Percentiles rank a stretch among this genome's conserved stretches.
These are phyloP conservation scores for Xiphophorus maculatus DNA, from an alignment of 2,113 vertebrate genomes.

Conservation along the genomic window DNA sequence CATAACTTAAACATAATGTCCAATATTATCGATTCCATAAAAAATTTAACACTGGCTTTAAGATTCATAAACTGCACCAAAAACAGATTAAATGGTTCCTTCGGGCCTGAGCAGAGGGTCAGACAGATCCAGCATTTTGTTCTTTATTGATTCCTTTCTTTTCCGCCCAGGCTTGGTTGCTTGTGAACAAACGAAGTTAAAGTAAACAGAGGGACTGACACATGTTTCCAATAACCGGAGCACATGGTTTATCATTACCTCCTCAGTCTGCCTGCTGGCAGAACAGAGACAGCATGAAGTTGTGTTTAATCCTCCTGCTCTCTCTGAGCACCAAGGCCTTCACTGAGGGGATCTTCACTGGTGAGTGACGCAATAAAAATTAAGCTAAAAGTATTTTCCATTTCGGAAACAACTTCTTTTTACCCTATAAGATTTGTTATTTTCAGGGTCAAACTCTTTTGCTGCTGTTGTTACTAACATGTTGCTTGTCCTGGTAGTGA, in stretches of 20 bases:
- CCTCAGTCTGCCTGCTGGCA: conserved; percentile 42
- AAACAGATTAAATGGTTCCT: neutral
- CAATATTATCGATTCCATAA: neutral
- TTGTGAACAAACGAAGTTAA: conserved; percentile 45
- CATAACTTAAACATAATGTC: neutral
- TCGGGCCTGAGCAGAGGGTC: neutral
- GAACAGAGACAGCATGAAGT: conserved; percentile 70
- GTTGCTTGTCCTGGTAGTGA: neutral
- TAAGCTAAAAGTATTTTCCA: neutral
- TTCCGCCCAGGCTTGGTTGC: conserved; percentile 39
- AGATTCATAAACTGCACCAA: neutral
- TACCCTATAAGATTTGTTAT: neutral
- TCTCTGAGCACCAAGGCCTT: conserved; percentile 50
- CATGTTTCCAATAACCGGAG: conserved; percentile 66
- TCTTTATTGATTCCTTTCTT: conserved; percentile 21
- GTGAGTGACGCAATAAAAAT: conserved; percentile 53
- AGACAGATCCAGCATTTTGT: neutral
- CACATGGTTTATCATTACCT: conserved; percentile 38
- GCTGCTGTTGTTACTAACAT: neutral
- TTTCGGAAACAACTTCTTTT: neutral
- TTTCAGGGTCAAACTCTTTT: neutral
- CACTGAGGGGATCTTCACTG: conserved; percentile 40
- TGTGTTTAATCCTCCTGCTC: conserved; percentile 60
- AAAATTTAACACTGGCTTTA: neutral
- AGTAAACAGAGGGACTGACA: conserved; percentile 74